These are phyloP conservation scores for Eilema caniola DNA, from an alignment of 2,888 invertebrate species.

Conservation along the genomic window DNA sequence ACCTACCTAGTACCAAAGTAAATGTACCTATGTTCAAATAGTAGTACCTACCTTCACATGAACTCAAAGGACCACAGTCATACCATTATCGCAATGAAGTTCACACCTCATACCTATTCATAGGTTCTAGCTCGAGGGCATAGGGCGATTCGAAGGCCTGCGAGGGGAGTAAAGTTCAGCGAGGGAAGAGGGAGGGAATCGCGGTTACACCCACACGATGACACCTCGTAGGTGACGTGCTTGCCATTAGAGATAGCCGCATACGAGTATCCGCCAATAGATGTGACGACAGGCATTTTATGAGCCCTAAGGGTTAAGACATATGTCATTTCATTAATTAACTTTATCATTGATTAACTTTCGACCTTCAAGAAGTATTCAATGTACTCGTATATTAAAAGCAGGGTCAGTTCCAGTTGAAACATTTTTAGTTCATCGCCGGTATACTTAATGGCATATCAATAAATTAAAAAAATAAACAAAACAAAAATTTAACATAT, in stretches of 20 bases:
- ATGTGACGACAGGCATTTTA: slow-evolving; percentile 35
- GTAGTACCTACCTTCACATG: not conserved
- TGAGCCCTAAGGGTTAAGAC: slow-evolving; percentile 20
- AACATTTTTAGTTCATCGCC: no score
- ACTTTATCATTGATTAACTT: no score
- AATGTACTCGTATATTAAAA: not conserved
- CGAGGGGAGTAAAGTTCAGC: slow-evolving; percentile 22
- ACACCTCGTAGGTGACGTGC: slow-evolving; percentile 52
- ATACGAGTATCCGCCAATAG: slow-evolving; percentile 31
- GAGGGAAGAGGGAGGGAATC: slow-evolving; percentile 37
- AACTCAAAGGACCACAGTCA: slow-evolving; percentile 26
- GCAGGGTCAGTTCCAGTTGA: not conserved
- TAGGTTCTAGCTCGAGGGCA: slow-evolving; percentile 37
- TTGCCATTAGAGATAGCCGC: slow-evolving; percentile 44
- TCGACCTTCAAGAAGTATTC: not conserved
- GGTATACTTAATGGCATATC: no score
- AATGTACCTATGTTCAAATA: not conserved
- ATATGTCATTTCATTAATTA: no score
- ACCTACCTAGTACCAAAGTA: no score
- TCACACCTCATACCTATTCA: slow-evolving; percentile 22
- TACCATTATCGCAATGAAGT: slow-evolving; percentile 23
- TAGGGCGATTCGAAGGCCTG: slow-evolving; percentile 40
- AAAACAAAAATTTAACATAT: no score
- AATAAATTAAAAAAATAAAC: no score
- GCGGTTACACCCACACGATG: slow-evolving; percentile 68